Percentiles rank a stretch among this genome's conserved stretches.
Conservation (phyloP, 2,888 invertebrate genomes). For the Pollenia angustigena region DNA sequence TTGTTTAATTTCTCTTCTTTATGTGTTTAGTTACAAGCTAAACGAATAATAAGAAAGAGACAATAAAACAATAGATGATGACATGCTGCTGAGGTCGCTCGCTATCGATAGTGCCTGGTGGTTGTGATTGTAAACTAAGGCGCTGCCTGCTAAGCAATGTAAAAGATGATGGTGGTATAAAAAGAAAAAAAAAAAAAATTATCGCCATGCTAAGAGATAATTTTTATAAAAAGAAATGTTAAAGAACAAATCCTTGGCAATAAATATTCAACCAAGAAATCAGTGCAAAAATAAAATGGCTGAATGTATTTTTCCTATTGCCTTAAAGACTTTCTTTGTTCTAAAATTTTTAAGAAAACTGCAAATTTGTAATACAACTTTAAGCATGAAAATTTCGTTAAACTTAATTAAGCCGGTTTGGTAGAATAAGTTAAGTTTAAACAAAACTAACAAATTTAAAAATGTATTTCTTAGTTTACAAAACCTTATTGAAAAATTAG, state of each 20-base stretch:
- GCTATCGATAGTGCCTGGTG: slow-evolving; percentile 20
- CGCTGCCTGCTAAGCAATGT: not conserved
- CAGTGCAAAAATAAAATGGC: not conserved
- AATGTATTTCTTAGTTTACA: too few relatives aligned
- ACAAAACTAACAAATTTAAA: too few relatives aligned
- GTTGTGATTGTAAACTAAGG: slow-evolving; percentile 18
- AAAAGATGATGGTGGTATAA: not conserved
- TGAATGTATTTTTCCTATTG: not conserved
- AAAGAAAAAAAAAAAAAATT: slow-evolving; percentile 1
- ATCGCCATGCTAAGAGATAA: slow-evolving; percentile 1
- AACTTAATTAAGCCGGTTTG: too few relatives aligned
- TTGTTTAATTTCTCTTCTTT: slow-evolving; percentile 3
- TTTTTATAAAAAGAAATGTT: not conserved
- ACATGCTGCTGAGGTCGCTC: slow-evolving; percentile 52
- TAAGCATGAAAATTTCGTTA: not conserved
- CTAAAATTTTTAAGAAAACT: not conserved
- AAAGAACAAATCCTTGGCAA: slow-evolving; percentile 44
- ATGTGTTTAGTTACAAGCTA: not conserved
- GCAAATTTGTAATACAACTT: not conserved
- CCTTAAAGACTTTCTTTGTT: not conserved
- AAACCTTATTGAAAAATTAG: too few relatives aligned
- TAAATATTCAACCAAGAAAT: slow-evolving; percentile 41
- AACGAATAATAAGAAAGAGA: slow-evolving; percentile 9
- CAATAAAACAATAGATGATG: slow-evolving; percentile 55
- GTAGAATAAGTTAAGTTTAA: too few relatives aligned